Evolutionary conservation across 1,140 invertebrate genomes (phyloP).

Genomic region (Papilio machaon): DNA sequence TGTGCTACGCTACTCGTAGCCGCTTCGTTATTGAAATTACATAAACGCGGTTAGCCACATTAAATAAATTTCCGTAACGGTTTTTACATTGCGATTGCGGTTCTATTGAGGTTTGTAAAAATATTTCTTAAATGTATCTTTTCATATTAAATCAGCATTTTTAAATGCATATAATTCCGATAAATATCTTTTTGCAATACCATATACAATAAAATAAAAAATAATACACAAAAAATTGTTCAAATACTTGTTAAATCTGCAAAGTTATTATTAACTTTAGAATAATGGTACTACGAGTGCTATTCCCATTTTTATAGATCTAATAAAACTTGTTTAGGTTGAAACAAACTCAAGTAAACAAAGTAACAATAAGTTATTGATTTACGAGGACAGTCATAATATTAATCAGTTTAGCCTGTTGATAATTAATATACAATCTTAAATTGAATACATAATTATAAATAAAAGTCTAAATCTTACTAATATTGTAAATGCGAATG

Average conservation of each 20-base stretch:
- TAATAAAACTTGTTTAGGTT: neutral
- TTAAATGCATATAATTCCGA: too few relatives aligned
- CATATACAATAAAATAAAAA: too few relatives aligned
- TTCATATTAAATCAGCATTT: too few relatives aligned
- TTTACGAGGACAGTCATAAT: neutral
- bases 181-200: too few relatives aligned
- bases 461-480: neutral
- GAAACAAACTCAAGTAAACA: slow-evolving; percentile 9
- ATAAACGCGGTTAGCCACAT: neutral
- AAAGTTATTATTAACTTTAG: neutral
- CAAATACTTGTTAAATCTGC: neutral
- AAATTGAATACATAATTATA: neutral
- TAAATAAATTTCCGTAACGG: neutral
- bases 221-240: neutral
- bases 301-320: neutral
- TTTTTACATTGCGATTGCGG: neutral
- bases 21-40: neutral
- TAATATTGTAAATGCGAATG: too few relatives aligned
- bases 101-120: neutral
- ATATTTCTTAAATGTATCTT: neutral
- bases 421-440: neutral
- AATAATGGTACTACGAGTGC: neutral
- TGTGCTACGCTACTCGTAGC: neutral
- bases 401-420: neutral
- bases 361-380: neutral